Conservation (phyloP, 2,113 vertebrate species). For the Rhinolophus ferrumequinum region DNA sequence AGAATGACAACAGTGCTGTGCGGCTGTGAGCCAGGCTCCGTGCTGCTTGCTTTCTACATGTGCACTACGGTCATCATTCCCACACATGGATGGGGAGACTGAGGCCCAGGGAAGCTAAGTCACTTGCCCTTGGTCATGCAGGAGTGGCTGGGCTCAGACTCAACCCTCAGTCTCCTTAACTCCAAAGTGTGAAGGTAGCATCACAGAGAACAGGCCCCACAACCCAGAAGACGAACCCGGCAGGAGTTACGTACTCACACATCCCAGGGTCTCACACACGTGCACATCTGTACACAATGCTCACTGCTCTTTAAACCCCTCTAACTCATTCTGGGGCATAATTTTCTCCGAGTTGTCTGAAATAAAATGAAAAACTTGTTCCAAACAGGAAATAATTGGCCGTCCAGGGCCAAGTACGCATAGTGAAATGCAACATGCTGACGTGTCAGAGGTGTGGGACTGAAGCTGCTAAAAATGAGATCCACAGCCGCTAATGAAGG, state of each 20-base stretch:
- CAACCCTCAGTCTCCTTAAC: accelerated
- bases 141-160: not conserved
- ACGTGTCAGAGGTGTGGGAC: not conserved
- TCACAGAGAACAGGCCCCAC: accelerated
- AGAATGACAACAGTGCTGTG: not conserved
- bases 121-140: accelerated
- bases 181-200: accelerated
- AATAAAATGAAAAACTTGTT: not conserved
- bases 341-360: not conserved
- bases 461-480: not conserved
- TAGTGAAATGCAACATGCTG: accelerated
- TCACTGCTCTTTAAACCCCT: not conserved
- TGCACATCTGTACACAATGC: accelerated
- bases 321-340: accelerated
- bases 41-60: accelerated
- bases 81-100: accelerated
- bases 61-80: accelerated
- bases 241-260: accelerated
- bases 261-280: accelerated
- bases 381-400: not conserved
- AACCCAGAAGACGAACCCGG: not conserved
- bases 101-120: not conserved
- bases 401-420: not conserved
- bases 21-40: accelerated
- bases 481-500: not conserved